Base-by-base conservation (phyloP, 1,140 invertebrate genomes). In the Coptotermes formosanus region DNA sequence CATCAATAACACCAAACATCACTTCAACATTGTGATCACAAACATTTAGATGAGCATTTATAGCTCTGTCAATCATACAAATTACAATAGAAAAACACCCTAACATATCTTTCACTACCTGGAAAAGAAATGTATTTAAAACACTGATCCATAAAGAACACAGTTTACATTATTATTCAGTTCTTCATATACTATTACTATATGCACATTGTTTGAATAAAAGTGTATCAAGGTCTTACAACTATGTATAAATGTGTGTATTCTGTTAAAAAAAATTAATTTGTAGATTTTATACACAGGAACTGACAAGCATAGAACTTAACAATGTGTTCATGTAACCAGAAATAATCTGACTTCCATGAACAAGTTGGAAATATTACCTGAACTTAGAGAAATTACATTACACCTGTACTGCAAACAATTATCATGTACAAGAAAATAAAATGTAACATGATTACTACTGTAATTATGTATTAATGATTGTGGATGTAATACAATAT, bases 91-190 rank as follows among this genome's bases (percentile, higher is more conserved):
- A 75, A 55, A 75, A 75, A 75, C 64, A 30, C 30, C 64, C n/a
- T 75, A 75, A 75, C 64, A 75, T 30, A 75, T 75, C n/a, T 75
- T 75, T 75, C 64, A 75, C 64, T 75, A 75, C 64, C 64, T 75
- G 64, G 25, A 75, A 75, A 75, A 14, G 64, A 75, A 75, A 75
- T 75, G n/a, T 30, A 9, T 75, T 75, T 75, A 75, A 75, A 30
- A 75, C n/a, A 75, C 25, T 75, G 64, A 8, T 30, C 64, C n/a
- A 75, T 75, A n/a, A 16, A 12, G 30, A 75, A 75, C 64, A 75
- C n/a, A 75, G 2, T 30, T 75, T 1, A 75, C n/a, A 75, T 75
- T 75, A 75, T 25, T 75, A 75, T 75, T 30, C 16, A 75, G 7
- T 12, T 75, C 64, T 75, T 75, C n/a, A 64, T 64, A n/a, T 23